A percentile compares a stretch with the other conserved stretches of the same genome.
These are phyloP conservation scores for Oncorhynchus clarkii DNA, from an alignment of 2,113 vertebrate species.

Conservation along the genomic window DNA sequence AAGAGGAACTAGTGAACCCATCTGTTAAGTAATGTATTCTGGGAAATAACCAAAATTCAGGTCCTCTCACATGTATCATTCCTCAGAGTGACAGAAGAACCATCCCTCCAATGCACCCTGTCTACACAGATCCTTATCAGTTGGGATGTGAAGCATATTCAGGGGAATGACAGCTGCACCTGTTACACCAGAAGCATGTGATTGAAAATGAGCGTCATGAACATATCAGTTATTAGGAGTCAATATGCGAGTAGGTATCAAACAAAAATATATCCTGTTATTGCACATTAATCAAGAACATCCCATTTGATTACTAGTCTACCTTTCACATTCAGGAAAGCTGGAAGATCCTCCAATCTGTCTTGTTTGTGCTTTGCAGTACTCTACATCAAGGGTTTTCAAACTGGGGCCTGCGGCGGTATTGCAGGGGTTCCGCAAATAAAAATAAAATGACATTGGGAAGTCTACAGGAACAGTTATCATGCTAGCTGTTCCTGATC, in stretches of 20 bases:
- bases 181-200: conserved; percentile 11
- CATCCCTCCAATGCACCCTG: background rate
- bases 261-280: background rate
- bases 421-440: too few species aligned
- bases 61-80: conserved; percentile 18
- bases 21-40: background rate
- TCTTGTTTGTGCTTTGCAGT: background rate
- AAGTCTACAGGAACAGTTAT: too few species aligned
- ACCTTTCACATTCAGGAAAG: background rate
- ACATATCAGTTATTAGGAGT: background rate
- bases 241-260: background rate
- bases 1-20: background rate
- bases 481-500: too few species aligned
- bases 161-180: conserved; percentile 19
- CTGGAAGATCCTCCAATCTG: background rate
- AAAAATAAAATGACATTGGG: too few species aligned
- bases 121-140: conserved; percentile 25
- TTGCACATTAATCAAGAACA: background rate
- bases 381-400: background rate
- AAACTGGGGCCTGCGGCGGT: too few species aligned
- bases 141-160: conserved; percentile 8
- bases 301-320: background rate
- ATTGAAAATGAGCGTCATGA: background rate
- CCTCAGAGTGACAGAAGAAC: conserved; percentile 12
- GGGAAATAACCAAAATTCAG: background rate